phyloP scores from a whole-genome alignment of 2,113 vertebrate genomes.

The Tauraco erythrolophus region DNA sequence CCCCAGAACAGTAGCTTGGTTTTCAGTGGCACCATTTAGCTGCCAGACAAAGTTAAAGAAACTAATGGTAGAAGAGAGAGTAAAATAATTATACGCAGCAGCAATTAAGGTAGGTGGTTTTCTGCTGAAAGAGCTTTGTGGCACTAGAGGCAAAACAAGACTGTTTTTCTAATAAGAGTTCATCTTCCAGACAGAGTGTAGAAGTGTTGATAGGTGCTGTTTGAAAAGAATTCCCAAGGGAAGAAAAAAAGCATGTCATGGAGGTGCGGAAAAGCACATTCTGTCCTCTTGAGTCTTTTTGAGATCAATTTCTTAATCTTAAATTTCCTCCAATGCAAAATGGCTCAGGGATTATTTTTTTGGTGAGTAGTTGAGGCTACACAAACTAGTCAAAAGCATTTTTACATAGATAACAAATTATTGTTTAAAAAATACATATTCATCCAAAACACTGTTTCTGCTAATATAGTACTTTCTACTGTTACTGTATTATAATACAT shows the following conservation, averaged over 20 bases:
- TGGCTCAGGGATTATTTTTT: not conserved
- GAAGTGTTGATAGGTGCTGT: not conserved
- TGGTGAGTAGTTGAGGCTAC: no score
- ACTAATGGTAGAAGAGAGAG: not conserved
- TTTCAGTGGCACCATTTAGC: not conserved
- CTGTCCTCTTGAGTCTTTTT: not conserved
- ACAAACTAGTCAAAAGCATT: not conserved
- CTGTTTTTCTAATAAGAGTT: not conserved
- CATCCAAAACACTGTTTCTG: not conserved
- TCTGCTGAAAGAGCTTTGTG: not conserved
- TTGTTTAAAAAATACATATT: not conserved
- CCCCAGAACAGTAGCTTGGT: not conserved
- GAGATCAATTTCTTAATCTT: not conserved
- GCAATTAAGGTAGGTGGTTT: not conserved
- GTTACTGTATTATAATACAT: not conserved
- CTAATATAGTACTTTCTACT: not conserved
- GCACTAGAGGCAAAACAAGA: not conserved
- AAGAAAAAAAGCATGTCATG: not conserved
- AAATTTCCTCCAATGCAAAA: not conserved
- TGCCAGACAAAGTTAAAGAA: not conserved
- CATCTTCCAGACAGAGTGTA: not conserved
- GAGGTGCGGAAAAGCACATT: not conserved
- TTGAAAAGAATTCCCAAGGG: not conserved
- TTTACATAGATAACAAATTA: not conserved
- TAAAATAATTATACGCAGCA: not conserved